A percentile compares a stretch with the other conserved stretches of the same genome.
These are phyloP conservation scores for Pocillopora meandrina DNA, from an alignment of 92 coral and sea anemone genomes.

Conservation along the genomic window DNA sequence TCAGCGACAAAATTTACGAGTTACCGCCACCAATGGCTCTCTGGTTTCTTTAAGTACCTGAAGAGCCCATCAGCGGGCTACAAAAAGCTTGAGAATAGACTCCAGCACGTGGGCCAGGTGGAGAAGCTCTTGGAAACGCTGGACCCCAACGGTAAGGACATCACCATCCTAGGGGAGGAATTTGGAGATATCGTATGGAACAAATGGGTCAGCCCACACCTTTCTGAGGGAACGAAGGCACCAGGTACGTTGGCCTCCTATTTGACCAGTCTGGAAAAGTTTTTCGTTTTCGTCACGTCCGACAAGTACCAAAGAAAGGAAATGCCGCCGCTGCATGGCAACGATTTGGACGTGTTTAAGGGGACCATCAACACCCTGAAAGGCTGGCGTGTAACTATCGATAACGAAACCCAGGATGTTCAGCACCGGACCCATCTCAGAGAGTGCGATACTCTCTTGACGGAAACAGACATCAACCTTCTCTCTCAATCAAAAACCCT, in stretches of 20 bases:
- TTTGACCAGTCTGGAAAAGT: not conserved
- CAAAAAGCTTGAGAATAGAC: not conserved
- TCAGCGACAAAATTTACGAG: not conserved
- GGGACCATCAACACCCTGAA: not conserved
- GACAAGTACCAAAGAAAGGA: not conserved
- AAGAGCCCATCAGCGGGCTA: not conserved
- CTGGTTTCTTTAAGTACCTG: not conserved
- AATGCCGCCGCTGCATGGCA: not conserved
- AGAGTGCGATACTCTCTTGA: no score
- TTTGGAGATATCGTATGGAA: not conserved
- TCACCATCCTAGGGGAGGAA: not conserved
- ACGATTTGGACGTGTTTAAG: not conserved
- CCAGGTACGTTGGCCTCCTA: not conserved
- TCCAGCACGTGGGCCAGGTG: not conserved
- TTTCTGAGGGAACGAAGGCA: not conserved
- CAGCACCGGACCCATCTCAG: no score
- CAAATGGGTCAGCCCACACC: not conserved
- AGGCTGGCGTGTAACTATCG: not conserved
- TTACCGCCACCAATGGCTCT: conserved; percentile 3
- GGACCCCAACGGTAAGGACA: not conserved
- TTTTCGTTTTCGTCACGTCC: not conserved
- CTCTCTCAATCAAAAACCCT: no score
- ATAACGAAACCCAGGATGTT: no score
- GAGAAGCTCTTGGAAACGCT: not conserved
- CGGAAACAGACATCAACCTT: no score